These are phyloP conservation scores for Polypedilum pembai DNA, from an alignment of 1,140 invertebrate genomes.

Conservation along the genomic window DNA sequence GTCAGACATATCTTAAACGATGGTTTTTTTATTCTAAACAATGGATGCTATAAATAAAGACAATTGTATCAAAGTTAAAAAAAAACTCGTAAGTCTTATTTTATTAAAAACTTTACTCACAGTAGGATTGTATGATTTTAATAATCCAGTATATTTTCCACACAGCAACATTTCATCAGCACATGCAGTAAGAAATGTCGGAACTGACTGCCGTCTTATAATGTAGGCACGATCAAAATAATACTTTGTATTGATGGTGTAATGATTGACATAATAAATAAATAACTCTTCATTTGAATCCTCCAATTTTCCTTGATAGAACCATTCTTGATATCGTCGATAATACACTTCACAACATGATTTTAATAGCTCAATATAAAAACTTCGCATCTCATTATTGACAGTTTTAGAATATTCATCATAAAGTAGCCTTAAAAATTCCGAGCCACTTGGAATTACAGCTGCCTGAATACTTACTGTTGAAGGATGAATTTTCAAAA, in stretches of 20 bases:
- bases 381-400: conserved; percentile 34
- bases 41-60: conserved; percentile 36
- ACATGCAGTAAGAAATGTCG: conserved; percentile 37
- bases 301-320: conserved; percentile 38
- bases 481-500: conserved; percentile 33
- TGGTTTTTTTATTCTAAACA: conserved; percentile 36
- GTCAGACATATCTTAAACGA: conserved; percentile 36
- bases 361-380: conserved; percentile 37
- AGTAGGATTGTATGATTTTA: conserved; percentile 37
- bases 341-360: conserved; percentile 38
- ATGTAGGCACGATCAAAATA: conserved; percentile 40
- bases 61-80: too few relatives aligned
- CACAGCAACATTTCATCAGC: conserved; percentile 39
- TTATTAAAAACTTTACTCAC: conserved; percentile 31
- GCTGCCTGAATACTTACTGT: not conserved
- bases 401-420: conserved; percentile 34
- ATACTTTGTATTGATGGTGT: conserved; percentile 37
- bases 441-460: conserved; percentile 30
- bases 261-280: conserved; percentile 33
- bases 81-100: conserved; percentile 20
- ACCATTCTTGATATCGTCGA: conserved; percentile 37
- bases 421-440: conserved; percentile 38
- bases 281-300: conserved; percentile 39
- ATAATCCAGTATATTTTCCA: conserved; percentile 40
- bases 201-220: conserved; percentile 34